A percentile compares a stretch with the other conserved stretches of the same genome.
Conservation (phyloP, 1,140 invertebrate species). For the Diorhabda elongata region DNA sequence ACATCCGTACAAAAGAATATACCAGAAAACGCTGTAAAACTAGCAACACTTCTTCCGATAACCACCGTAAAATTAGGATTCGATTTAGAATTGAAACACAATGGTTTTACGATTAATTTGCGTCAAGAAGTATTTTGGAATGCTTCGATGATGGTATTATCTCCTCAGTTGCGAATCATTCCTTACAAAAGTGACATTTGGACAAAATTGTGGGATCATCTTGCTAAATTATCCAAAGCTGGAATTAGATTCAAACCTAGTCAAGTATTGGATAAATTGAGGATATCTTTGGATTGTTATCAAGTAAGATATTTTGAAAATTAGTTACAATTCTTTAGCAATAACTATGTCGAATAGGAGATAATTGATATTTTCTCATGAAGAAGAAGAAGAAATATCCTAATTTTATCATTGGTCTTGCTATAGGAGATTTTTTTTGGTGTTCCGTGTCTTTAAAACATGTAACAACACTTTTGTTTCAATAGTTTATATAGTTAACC, state of each 20-base stretch:
- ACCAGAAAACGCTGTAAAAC: conserved; percentile 60
- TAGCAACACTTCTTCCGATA: conserved; percentile 66
- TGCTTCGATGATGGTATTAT: conserved; percentile 74
- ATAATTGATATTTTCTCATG: no score
- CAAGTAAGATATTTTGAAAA: conserved; percentile 50
- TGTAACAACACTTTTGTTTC: no score
- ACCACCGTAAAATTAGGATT: conserved; percentile 56
- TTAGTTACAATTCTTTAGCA: no score
- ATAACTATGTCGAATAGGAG: no score
- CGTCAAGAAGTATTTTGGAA: conserved; percentile 69
- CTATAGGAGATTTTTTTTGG: no score
- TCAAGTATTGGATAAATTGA: conserved; percentile 69
- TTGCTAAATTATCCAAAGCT: conserved; percentile 54
- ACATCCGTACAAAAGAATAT: conserved; percentile 67
- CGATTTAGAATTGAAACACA: conserved; percentile 53
- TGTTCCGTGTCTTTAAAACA: no score
- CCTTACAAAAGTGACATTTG: conserved; percentile 77
- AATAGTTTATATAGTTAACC: no score
- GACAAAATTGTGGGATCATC: conserved; percentile 73
- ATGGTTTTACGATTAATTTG: conserved; percentile 38
- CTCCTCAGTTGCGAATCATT: conserved; percentile 72
- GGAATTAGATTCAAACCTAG: conserved; percentile 61
- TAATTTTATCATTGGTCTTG: no score
- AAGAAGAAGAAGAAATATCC: no score
- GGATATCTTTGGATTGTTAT: conserved; percentile 74